phyloP scores from a whole-genome alignment of 2,113 vertebrate species.

The Pygoscelis antarcticus region DNA sequence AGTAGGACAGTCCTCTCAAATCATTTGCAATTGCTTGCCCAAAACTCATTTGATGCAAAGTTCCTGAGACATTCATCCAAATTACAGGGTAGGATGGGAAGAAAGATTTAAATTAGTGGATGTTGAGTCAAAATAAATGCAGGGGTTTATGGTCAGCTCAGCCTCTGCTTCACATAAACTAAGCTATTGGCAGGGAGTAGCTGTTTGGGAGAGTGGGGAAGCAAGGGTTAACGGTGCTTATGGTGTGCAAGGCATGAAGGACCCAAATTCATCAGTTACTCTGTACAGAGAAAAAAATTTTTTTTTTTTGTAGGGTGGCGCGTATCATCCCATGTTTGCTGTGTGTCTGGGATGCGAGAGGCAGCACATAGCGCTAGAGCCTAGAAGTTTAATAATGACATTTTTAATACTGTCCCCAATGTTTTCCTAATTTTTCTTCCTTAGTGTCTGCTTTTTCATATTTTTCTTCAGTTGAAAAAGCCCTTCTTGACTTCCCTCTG shows the following conservation, averaged over 20 bases:
- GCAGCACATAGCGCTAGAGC: background rate
- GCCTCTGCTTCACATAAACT: rapidly evolving
- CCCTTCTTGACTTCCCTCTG: background rate
- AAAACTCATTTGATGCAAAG: background rate
- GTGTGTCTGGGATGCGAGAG: background rate
- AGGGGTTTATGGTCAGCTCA: background rate
- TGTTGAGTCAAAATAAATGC: background rate
- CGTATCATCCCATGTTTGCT: rapidly evolving
- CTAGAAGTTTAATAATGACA: background rate
- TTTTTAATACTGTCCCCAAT: background rate
- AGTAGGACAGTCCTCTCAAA: background rate
- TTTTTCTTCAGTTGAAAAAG: background rate
- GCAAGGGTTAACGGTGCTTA: background rate
- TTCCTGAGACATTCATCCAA: background rate
- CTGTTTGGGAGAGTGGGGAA: background rate
- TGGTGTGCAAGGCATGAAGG: background rate
- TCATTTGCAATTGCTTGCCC: background rate
- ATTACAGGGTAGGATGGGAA: background rate
- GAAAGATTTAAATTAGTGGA: background rate
- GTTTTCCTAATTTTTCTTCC: background rate
- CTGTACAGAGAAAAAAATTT: too few relatives aligned
- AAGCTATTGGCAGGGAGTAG: background rate
- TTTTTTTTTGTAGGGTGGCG: background rate
- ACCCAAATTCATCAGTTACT: background rate
- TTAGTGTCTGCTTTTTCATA: background rate